Evolutionary conservation across 2,113 vertebrate species (phyloP).

Genomic region (Atrichornis clamosus): DNA sequence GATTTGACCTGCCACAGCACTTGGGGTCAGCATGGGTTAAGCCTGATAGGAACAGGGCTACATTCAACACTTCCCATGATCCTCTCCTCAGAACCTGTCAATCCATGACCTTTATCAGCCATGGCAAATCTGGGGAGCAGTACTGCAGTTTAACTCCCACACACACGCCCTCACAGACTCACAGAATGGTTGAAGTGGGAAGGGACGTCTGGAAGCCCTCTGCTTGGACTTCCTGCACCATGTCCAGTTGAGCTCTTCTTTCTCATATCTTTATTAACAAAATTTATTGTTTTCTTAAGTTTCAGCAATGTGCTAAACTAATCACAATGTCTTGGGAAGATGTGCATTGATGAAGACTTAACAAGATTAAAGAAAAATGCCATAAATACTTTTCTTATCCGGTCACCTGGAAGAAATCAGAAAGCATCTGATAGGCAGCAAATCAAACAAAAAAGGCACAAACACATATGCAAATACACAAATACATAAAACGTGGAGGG

Average conservation of each 20-base stretch:
- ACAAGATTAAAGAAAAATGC: background rate
- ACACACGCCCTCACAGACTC: background rate
- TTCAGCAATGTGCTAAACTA: background rate
- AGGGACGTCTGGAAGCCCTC: background rate
- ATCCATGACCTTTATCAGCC: background rate
- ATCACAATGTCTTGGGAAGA: background rate
- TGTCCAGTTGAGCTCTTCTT: background rate
- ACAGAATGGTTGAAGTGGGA: background rate
- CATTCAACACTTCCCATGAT: background rate
- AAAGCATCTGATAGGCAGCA: background rate
- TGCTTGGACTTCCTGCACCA: background rate
- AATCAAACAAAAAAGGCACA: background rate
- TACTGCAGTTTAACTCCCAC: background rate
- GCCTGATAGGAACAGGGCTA: background rate
- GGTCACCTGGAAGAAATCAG: background rate
- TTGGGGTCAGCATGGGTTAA: background rate
- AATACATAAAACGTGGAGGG: background rate
- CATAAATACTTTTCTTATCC: background rate
- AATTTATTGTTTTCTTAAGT: background rate
- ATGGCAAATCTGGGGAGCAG: background rate
- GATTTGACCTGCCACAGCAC: background rate
- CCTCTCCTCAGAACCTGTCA: background rate
- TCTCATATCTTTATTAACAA: background rate
- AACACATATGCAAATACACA: background rate
- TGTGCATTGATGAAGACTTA: background rate